phyloP scores from a whole-genome alignment of 53 echinoderm and acorn worm species.

The Holothuria scabra region DNA sequence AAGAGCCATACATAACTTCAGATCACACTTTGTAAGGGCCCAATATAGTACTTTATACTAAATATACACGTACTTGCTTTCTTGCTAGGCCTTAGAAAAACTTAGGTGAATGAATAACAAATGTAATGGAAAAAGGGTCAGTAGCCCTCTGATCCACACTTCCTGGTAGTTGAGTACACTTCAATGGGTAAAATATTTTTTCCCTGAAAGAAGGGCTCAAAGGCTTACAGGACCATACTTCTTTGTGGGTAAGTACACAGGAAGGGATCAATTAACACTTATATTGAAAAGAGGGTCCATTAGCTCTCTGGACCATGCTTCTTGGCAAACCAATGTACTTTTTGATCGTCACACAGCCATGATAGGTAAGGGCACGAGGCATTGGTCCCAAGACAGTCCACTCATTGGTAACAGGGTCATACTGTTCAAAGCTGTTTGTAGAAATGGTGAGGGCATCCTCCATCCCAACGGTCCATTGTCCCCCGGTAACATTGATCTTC shows the following conservation, averaged over 20 bases:
- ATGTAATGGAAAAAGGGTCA: no score
- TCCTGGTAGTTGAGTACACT: no score
- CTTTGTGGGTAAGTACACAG: not conserved
- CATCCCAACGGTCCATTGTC: slow-evolving; percentile 93
- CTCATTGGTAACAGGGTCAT: slow-evolving; percentile 92
- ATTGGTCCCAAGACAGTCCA: slow-evolving; percentile 97
- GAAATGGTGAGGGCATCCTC: slow-evolving; percentile 93
- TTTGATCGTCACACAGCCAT: slow-evolving; percentile 95
- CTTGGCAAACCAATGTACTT: slow-evolving; percentile 92
- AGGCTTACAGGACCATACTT: not conserved
- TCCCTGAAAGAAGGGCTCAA: not conserved
- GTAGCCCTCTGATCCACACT: no score
- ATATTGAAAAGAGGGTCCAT: slow-evolving; percentile 36
- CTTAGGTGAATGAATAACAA: no score
- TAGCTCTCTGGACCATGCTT: slow-evolving; percentile 52
- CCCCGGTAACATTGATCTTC: slow-evolving; percentile 94
- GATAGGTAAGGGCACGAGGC: slow-evolving; percentile 91
- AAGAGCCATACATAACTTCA: no score
- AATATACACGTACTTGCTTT: no score
- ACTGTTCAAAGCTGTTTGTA: slow-evolving; percentile 97
- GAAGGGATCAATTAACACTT: slow-evolving; percentile 9
- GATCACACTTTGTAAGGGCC: no score
- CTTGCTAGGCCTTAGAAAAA: no score
- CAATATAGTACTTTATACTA: no score
- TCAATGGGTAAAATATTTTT: no score